Evolutionary conservation across 1,140 invertebrate genomes (phyloP), one percentile per base, ranked within the genome.

Genomic region (Notospermus geniculatus): DNA sequence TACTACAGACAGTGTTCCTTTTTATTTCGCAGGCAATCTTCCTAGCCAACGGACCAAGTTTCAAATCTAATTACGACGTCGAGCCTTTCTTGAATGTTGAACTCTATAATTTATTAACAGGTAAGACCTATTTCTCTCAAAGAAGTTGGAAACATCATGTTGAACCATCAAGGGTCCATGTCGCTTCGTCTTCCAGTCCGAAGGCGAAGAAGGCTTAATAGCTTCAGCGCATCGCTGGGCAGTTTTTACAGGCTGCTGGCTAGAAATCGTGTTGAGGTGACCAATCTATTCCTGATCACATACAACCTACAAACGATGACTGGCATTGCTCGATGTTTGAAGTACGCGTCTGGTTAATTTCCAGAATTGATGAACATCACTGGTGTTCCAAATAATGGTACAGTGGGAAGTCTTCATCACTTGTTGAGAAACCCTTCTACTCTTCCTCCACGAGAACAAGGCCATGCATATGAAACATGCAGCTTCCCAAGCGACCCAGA

Each of bases 331-430:
- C 17, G 4, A 2, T 2, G 19, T 25, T 25, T 22, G n/a, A 17
- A 23, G 1, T 17, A 25, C 13, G 17, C 2, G 2, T 58, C 13
- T 17, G 59, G 15, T 62, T 45, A 1, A 17, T 54, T 19, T 43
- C 53, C 59, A 77, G 79, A 84, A 65, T 82, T 88, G 45, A 70
- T 88, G 2, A 73, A 85, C 46, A 65, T 88, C 19, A 58, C 75
- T 1, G 79, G 80, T 55, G 77, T 80, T 1, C 64, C 69, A 27
- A 83, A 80, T 58, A 86, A 86, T 72, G 85, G 85, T 15, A 76
- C 73, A 9, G 9, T 25, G 0, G 74, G 74, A 30, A 53, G 61
- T n/a, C 63, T 78, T 7, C 50, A 72, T 60, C 59, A 71, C 50
- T 22, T 76, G 1, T 54, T 77, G n/a, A 59, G 61, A 11, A 65